Conservation (phyloP, 2,888 invertebrate species). For the Acleris holmiana region DNA sequence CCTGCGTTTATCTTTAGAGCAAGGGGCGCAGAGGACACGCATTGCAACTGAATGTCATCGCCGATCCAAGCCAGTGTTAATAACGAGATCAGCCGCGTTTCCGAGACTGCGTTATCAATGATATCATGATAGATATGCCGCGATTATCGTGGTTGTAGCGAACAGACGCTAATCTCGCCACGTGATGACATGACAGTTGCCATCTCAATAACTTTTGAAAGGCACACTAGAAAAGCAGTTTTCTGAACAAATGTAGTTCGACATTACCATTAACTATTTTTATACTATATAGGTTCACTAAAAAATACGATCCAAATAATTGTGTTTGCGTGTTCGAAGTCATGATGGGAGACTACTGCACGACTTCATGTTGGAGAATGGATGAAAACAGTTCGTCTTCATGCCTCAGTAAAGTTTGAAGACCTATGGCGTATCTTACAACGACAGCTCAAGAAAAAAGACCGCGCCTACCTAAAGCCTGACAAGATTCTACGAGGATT, state of each 20-base stretch:
- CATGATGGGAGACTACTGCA: too few species aligned
- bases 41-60: constrained; percentile 61
- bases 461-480: too few species aligned
- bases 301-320: too few species aligned
- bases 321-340: too few species aligned
- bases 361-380: too few species aligned
- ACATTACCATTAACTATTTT: too few species aligned
- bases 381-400: too few species aligned
- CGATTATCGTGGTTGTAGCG: constrained; percentile 14
- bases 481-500: too few species aligned
- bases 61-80: constrained; percentile 45
- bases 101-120: not conserved
- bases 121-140: constrained; percentile 33
- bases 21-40: constrained; percentile 63
- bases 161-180: constrained; percentile 29
- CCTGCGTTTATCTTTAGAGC: constrained; percentile 73
- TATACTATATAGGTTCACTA: not conserved
- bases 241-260: not conserved
- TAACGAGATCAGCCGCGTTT: constrained; percentile 42
- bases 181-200: constrained; percentile 40
- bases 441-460: too few species aligned
- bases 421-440: too few species aligned
- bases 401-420: too few species aligned
- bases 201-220: constrained; percentile 36
- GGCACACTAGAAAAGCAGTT: constrained; percentile 11